Percentiles rank a stretch among this genome's conserved stretches.
These are phyloP conservation scores for Todiramphus chloris DNA, from an alignment of 2,113 vertebrate genomes.

Conservation along the genomic window DNA sequence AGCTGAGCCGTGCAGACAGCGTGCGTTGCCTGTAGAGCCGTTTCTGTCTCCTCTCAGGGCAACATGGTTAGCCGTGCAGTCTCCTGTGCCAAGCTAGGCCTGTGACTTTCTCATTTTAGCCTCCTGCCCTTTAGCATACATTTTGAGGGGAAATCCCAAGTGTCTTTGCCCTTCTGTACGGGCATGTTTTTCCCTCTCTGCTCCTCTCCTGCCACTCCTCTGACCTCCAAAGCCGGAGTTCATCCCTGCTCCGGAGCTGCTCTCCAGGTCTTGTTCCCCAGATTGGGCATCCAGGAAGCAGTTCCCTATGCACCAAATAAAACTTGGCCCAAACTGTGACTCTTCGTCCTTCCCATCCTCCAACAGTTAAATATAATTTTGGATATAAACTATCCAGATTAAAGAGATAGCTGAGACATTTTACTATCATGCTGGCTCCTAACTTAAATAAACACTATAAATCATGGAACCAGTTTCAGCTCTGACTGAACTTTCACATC, in stretches of 20 bases:
- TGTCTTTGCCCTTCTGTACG: background rate
- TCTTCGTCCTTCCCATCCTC: background rate
- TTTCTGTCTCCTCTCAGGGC: background rate
- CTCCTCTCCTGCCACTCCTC: background rate
- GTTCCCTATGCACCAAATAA: background rate
- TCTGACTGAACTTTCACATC: constrained; percentile 46
- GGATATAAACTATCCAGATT: constrained; percentile 1
- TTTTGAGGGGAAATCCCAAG: background rate
- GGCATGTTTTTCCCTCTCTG: background rate
- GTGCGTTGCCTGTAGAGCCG: background rate
- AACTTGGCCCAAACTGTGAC: background rate
- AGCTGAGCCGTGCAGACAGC: background rate
- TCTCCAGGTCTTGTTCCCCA: background rate
- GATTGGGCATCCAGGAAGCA: background rate
- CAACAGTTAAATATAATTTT: background rate
- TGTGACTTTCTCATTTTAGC: background rate
- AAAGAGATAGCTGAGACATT: constrained; percentile 22
- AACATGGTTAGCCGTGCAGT: accelerated
- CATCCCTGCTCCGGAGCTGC: background rate
- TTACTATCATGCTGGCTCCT: constrained; percentile 28
- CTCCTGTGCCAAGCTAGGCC: background rate
- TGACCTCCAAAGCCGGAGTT: background rate
- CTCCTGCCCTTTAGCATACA: background rate
- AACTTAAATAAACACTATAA: constrained; percentile 43
- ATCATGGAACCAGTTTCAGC: background rate